Percentiles rank a stretch among this genome's conserved stretches.
phyloP scores from a whole-genome alignment of 2,888 invertebrate genomes.

The Dromius quadrimaculatus region DNA sequence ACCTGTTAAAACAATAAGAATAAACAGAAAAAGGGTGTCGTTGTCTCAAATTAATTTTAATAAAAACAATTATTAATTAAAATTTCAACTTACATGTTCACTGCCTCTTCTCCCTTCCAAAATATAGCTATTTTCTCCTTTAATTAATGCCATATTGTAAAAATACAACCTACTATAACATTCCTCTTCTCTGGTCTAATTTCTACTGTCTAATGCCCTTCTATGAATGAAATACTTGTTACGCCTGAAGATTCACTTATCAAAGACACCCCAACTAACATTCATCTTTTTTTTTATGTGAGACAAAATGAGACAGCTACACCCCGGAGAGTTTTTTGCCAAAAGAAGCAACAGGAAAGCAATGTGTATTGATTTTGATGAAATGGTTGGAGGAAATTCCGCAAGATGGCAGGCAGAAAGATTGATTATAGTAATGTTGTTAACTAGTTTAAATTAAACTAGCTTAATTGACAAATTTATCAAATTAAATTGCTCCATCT shows the following conservation, averaged over 20 bases:
- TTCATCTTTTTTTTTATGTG: background rate
- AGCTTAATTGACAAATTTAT: too few relatives aligned
- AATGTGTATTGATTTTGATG: conserved; percentile 4
- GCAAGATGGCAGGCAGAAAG: background rate
- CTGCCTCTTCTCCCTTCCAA: conserved; percentile 6
- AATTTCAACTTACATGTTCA: conserved; percentile 48
- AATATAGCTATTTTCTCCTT: conserved; percentile 48
- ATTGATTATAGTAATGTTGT: too few relatives aligned
- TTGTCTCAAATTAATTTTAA: too few relatives aligned
- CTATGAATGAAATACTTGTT: conserved; percentile 34
- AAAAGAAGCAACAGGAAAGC: background rate
- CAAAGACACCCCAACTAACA: background rate
- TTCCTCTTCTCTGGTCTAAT: background rate
- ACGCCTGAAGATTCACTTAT: background rate
- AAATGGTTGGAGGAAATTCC: background rate
- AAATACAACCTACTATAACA: background rate
- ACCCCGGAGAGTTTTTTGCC: background rate
- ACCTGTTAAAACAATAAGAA: too few relatives aligned
- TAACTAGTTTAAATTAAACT: too few relatives aligned
- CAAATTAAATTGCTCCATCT: too few relatives aligned
- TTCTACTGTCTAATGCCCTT: conserved; percentile 1
- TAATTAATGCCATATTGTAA: conserved; percentile 29
- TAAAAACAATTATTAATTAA: too few relatives aligned
- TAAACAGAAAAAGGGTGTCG: too few relatives aligned
- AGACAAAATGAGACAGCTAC: background rate